phyloP scores from a whole-genome alignment of 2,888 invertebrate genomes.

The Eupithecia exiguata region DNA sequence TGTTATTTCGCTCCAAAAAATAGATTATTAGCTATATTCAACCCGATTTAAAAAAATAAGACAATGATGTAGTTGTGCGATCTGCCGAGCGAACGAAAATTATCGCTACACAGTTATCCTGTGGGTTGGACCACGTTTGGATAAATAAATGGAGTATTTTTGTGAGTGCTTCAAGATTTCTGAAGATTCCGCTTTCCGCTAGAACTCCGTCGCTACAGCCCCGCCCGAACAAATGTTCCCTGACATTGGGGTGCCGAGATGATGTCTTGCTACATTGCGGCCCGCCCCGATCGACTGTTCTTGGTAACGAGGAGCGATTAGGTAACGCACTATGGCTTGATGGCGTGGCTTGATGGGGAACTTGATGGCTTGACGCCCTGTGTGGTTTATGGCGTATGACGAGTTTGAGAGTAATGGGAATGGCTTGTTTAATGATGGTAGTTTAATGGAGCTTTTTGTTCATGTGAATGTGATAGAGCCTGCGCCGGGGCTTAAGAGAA shows the following conservation, averaged over 20 bases:
- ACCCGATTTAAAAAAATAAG: too few relatives aligned
- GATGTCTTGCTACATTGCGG: conserved; percentile 36
- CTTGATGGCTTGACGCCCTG: conserved; percentile 27
- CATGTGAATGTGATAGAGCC: neutral
- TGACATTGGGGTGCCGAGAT: conserved; percentile 36
- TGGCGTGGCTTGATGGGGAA: conserved; percentile 11
- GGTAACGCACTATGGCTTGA: conserved; percentile 27
- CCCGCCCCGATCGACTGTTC: conserved; percentile 36
- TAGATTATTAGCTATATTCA: too few relatives aligned
- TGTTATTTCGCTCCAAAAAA: too few relatives aligned
- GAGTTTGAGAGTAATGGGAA: conserved; percentile 18
- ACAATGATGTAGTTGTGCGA: too few relatives aligned
- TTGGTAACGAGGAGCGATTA: conserved; percentile 31
- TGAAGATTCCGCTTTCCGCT: conserved; percentile 14
- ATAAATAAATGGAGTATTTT: too few relatives aligned
- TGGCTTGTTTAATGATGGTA: conserved; percentile 26
- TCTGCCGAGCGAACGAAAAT: too few relatives aligned
- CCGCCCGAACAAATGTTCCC: conserved; percentile 38
- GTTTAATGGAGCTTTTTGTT: conserved; percentile 9
- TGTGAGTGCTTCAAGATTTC: neutral
- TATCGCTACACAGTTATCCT: too few relatives aligned
- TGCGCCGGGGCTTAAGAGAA: neutral
- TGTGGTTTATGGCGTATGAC: conserved; percentile 19
- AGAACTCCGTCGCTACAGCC: neutral
- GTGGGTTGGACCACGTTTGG: too few relatives aligned